Base-by-base conservation (phyloP, 2,797 vertebrate species). In the Pangasius krempfi region DNA sequence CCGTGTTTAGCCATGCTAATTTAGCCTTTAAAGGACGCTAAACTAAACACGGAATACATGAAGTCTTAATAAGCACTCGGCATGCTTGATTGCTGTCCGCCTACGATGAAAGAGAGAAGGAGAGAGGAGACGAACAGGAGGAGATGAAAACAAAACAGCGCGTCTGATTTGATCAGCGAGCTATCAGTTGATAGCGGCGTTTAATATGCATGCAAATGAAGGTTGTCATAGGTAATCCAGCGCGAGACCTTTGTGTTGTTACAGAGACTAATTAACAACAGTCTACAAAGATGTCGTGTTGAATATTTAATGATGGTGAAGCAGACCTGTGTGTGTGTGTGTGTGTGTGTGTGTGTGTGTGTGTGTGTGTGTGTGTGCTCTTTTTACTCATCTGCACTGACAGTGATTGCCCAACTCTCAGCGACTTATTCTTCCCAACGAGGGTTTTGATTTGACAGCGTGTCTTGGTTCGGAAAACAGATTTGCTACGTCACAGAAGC, bases 271-370 rank as follows among this genome's bases (percentile, higher is more conserved):
- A 97, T 97, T 96, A 95, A 95, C 95, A 93, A 91, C 94, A 93
- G 95, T 95, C 95, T 94, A 94, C 96, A 94, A 96, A 96, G 95
- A 95, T 92, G 94, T 95, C 94, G 93, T 91, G 94, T 95, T 96
- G 96, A 95, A 96, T 97, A 95, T 96, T 97, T 96, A 96, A 96
- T 95, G 92, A 93, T 94, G 94, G 95, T 96, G 95, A 95, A 95
- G 92, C 76, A 88, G 90, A 90, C 91, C 86, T 93, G 95, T 90
- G 92, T 94, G 93, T 93, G 92, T 93, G 90, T 64, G 44, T 91
- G 91, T 92, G 93, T 95, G 94, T 94, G 96, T 95, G 94, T 95
- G 94, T 95, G 27, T 50, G 47, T 10, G 47, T 78, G 75, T 72
- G 68, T 95, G 93, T 93, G 95, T 95, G 92, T 97, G 95, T 94